Percentiles rank a stretch among this genome's conserved stretches.
These are phyloP conservation scores for Clitarchus hookeri DNA, from an alignment of 2,888 invertebrate species.

Conservation along the genomic window DNA sequence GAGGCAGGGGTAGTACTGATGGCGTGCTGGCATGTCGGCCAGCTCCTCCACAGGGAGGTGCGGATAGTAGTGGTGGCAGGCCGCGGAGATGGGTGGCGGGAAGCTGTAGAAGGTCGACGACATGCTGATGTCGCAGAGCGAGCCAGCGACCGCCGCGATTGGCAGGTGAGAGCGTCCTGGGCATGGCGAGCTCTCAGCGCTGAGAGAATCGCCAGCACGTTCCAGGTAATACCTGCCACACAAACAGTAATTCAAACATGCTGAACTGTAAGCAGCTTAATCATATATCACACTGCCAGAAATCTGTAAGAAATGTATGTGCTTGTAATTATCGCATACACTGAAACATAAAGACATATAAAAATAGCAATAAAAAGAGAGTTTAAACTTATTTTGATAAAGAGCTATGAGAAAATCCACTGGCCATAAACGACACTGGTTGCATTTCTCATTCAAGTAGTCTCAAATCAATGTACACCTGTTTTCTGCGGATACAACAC, in stretches of 20 bases:
- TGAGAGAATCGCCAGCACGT: not conserved
- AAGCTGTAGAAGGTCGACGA: constrained; percentile 31
- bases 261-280: too few relatives aligned
- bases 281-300: too few relatives aligned
- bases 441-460: too few relatives aligned
- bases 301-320: too few relatives aligned
- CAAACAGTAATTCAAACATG: not conserved
- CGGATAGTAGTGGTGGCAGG: constrained; percentile 31
- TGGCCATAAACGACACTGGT: too few relatives aligned
- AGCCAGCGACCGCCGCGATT: constrained; percentile 60
- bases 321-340: too few relatives aligned
- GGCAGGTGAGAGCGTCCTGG: constrained; percentile 55
- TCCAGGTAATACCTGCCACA: not conserved
- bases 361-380: too few relatives aligned
- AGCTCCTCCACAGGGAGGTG: constrained; percentile 36
- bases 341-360: too few relatives aligned
- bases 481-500: too few relatives aligned
- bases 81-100: constrained; percentile 24
- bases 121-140: constrained; percentile 51
- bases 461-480: too few relatives aligned
- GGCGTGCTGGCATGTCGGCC: constrained; percentile 32
- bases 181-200: constrained; percentile 37
- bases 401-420: too few relatives aligned
- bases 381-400: too few relatives aligned
- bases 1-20: constrained; percentile 31